Conservation (phyloP, 2,113 vertebrate genomes). For the Siphamia tubifer region DNA sequence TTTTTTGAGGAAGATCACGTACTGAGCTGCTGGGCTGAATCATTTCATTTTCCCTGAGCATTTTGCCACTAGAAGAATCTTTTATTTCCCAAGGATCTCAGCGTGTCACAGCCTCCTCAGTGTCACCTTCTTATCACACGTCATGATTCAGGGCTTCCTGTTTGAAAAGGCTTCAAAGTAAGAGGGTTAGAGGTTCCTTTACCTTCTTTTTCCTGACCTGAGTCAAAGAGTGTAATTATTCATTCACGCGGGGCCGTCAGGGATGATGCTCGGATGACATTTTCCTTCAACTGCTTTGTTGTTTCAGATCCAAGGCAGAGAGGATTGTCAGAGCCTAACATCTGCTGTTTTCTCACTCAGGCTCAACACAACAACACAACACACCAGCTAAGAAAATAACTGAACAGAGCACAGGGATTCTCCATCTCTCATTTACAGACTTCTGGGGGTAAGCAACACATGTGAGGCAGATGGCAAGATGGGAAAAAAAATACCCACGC, state of each 20-base stretch:
- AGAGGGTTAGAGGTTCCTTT: slow-evolving; percentile 23
- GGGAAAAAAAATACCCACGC: slow-evolving; percentile 6
- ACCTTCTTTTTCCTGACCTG: slow-evolving; percentile 16
- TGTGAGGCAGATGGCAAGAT: slow-evolving; percentile 27
- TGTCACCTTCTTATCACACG: slow-evolving; percentile 51
- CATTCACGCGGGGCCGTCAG: slow-evolving; percentile 38
- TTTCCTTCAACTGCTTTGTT: slow-evolving; percentile 66
- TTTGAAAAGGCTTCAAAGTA: slow-evolving; percentile 49
- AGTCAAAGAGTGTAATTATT: slow-evolving; percentile 64
- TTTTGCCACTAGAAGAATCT: slow-evolving; percentile 54
- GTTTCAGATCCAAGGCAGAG: slow-evolving; percentile 48
- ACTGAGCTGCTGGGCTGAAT: slow-evolving; percentile 57
- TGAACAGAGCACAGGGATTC: slow-evolving; percentile 33
- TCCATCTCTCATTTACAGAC: slow-evolving; percentile 44
- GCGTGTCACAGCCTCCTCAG: slow-evolving; percentile 49
- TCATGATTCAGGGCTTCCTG: slow-evolving; percentile 41
- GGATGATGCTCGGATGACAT: slow-evolving; percentile 64
- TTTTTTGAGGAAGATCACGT: slow-evolving; percentile 46
- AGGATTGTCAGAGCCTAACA: slow-evolving; percentile 52
- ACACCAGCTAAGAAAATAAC: slow-evolving; percentile 30
- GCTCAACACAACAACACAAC: slow-evolving; percentile 42
- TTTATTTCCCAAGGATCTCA: slow-evolving; percentile 53
- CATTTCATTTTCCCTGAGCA: slow-evolving; percentile 60
- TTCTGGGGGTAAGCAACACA: slow-evolving; percentile 16
- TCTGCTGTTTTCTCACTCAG: slow-evolving; percentile 47